Evolutionary conservation across 2,113 vertebrate genomes (phyloP).

Genomic region (Carassius auratus): DNA sequence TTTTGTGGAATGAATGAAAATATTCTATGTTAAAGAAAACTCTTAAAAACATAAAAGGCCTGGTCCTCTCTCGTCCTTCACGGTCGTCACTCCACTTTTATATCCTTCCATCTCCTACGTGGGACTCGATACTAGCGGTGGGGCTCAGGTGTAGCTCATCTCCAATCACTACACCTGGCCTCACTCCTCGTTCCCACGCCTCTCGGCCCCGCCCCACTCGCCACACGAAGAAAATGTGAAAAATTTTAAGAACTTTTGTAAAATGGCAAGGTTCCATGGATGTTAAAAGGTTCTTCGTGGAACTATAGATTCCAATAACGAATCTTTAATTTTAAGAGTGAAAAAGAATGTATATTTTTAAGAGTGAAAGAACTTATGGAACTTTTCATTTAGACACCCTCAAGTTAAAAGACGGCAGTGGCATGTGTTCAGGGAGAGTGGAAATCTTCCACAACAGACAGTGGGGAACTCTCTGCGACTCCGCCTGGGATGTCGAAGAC

Average conservation of each 20-base stretch:
- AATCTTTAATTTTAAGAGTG: not conserved
- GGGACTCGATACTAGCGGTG: no score
- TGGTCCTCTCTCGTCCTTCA: no score
- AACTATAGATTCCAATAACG: not conserved
- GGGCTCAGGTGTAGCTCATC: no score
- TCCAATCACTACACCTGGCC: no score
- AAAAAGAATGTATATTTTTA: not conserved
- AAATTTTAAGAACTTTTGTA: not conserved
- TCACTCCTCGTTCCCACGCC: no score
- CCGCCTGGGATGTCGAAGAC: not conserved
- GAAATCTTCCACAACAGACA: conserved; percentile 13
- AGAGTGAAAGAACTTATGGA: not conserved
- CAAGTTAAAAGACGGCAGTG: not conserved
- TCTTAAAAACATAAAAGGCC: no score
- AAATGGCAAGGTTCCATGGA: not conserved
- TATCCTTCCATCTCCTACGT: no score
- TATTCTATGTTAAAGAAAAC: not conserved
- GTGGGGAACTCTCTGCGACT: conserved; percentile 29
- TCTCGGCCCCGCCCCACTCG: no score
- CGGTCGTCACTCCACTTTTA: no score
- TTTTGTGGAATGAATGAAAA: not conserved
- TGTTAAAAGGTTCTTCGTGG: not conserved
- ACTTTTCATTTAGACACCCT: not conserved
- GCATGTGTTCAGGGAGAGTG: conserved; percentile 23
- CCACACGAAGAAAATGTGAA: not conserved